Conservation (phyloP, 2,113 vertebrate species). For the Echinops telfairi region DNA sequence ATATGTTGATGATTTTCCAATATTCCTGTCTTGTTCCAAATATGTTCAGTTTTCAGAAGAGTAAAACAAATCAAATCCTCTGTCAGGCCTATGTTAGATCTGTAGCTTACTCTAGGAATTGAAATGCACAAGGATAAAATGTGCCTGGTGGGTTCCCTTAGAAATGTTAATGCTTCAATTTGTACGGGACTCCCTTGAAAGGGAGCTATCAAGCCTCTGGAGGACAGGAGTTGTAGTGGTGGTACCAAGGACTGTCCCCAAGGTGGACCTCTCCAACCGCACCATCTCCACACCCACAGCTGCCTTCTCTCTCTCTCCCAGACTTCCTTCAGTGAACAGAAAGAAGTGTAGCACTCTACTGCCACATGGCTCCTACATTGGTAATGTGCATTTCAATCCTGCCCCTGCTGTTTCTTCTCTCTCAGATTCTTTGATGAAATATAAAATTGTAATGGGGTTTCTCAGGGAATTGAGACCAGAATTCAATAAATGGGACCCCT, state of each 20-base stretch:
- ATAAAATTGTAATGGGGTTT: background rate
- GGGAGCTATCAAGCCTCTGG: too few relatives aligned
- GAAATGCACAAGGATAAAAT: background rate
- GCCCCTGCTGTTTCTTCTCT: background rate
- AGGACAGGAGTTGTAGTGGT: background rate
- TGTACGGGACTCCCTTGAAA: background rate
- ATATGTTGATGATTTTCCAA: slow-evolving; percentile 12
- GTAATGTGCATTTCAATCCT: background rate
- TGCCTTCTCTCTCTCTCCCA: background rate
- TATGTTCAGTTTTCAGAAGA: background rate
- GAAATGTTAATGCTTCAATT: background rate
- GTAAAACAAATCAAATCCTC: too few relatives aligned
- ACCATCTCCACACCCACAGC: background rate
- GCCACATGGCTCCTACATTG: background rate
- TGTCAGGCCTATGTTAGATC: too few relatives aligned
- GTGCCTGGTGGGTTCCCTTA: background rate
- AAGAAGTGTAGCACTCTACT: background rate
- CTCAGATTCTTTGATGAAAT: background rate
- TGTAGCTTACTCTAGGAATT: too few relatives aligned
- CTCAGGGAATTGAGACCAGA: background rate
- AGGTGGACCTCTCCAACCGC: background rate
- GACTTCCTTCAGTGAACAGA: background rate
- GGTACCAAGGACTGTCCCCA: too few relatives aligned
- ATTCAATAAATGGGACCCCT: background rate
- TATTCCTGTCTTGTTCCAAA: slow-evolving; percentile 21